Percentiles rank a stretch among this genome's conserved stretches.
phyloP scores from a whole-genome alignment of 2,113 vertebrate genomes.

The Poecilia latipinna region DNA sequence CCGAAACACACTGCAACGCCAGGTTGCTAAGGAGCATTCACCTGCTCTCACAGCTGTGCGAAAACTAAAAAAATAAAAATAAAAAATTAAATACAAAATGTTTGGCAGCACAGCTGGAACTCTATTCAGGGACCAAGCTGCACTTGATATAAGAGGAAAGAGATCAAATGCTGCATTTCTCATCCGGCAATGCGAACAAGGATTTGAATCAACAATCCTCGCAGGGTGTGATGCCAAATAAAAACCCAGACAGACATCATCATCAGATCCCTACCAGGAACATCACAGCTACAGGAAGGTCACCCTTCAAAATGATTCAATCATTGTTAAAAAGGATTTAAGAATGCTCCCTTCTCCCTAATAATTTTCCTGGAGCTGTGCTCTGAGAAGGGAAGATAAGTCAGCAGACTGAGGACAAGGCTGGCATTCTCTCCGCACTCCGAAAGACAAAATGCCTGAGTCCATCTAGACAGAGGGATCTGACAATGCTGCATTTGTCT shows the following conservation, averaged over 20 bases:
- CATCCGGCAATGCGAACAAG: conserved; percentile 40
- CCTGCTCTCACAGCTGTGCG: conserved; percentile 40
- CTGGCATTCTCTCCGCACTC: conserved; percentile 63
- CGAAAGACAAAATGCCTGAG: conserved; percentile 62
- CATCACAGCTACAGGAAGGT: neutral
- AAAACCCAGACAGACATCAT: conserved; percentile 32
- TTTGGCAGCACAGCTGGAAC: conserved; percentile 29
- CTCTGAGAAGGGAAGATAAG: conserved; percentile 61
- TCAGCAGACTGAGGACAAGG: conserved; percentile 67
- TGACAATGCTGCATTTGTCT: conserved; percentile 74
- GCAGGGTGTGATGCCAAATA: conserved; percentile 19
- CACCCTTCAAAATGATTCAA: conserved; percentile 16
- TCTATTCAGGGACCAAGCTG: conserved; percentile 42
- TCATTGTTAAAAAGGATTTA: conserved; percentile 29
- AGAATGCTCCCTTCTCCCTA: conserved; percentile 8
- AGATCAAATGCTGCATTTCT: conserved; percentile 35
- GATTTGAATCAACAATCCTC: conserved; percentile 27
- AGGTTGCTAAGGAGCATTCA: conserved; percentile 28
- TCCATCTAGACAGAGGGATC: conserved; percentile 68
- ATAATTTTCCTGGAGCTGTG: conserved; percentile 57
- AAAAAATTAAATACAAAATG: conserved; percentile 9
- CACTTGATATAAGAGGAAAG: conserved; percentile 30
- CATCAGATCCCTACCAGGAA: conserved; percentile 1
- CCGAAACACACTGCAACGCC: conserved; percentile 12
- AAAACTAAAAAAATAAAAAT: neutral